Evolutionary conservation across 2,797 vertebrate species (phyloP), one percentile per base, ranked within the genome.

Genomic region (Botia kubotai): DNA sequence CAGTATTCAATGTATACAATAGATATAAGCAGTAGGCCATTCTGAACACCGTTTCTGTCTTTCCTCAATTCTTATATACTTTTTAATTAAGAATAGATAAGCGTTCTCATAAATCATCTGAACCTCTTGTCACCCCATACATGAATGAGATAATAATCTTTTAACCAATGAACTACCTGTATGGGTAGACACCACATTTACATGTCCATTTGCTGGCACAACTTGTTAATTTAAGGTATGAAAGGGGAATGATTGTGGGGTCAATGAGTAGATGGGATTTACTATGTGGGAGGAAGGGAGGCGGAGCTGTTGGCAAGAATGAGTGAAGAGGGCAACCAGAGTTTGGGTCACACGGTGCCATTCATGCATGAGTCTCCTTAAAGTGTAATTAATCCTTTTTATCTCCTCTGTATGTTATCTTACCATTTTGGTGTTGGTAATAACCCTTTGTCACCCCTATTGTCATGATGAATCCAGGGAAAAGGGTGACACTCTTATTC

Each of bases 111-210:
- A 91, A 93, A 93, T 94, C 91, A 93, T 81, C 69, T 86, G 81
- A 91, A 90, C 89, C 90, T 88, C 82, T 85, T 88, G 92, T 90
- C 85, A 81, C 90, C 90, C 90, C 85, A 83, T 86, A 90, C 92
- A 89, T 89, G 93, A 94, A 94, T 92, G 89, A 91, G 91, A 94
- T 92, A 92, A 93, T 94, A 91, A 92, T 94, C 91, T 92, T 88
- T 89, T 89, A 88, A 90, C 92, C 92, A 94, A 94, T 94, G 92
- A 94, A 93, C 92, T 93, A 93, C 88, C 88, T 87, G 83, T 89
- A 87, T 87, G 81, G 86, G 88, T 70, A 17, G 16, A 68, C 39
- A 12, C 87, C 88, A 89, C 83, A 74, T 86, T 88, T 75, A 86
- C 67, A 82, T 50, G 74, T 70, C 70, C 87, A 86, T 88, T 62